Evolutionary conservation across 2,797 vertebrate species (phyloP).

Genomic region (Graptemys geographica): DNA sequence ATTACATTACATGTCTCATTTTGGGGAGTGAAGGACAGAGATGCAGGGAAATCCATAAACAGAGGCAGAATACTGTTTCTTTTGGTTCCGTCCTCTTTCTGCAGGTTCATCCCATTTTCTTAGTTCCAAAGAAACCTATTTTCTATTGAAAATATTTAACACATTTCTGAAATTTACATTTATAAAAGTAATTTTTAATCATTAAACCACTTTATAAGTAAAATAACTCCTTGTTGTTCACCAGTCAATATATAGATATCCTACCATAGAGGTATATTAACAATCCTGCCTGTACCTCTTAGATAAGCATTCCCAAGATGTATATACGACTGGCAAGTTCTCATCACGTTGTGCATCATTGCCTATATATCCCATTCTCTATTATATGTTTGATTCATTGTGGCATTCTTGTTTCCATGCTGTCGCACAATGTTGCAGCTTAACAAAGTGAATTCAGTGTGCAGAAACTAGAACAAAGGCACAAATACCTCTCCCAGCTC

Average conservation of each 20-base stretch:
- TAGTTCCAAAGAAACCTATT: neutral
- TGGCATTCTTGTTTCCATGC: neutral
- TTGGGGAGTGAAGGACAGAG: neutral
- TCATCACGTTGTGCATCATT: neutral
- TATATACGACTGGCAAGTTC: neutral
- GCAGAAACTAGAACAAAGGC: neutral
- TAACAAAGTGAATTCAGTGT: neutral
- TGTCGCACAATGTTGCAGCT: neutral
- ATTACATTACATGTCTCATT: neutral
- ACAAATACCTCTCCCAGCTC: neutral
- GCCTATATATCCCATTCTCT: neutral
- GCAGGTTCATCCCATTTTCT: neutral
- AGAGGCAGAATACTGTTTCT: neutral
- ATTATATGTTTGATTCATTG: neutral
- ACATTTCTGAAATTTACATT: neutral
- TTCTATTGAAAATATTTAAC: neutral
- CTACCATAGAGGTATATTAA: neutral
- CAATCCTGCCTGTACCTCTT: neutral
- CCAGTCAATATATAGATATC: neutral
- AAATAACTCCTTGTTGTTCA: neutral
- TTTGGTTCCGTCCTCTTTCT: neutral
- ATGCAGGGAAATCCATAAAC: neutral
- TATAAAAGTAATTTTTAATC: neutral
- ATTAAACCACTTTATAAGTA: neutral
- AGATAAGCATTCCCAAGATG: neutral